Conservation (phyloP, 2,113 vertebrate species). For the Antechinus stuartii region DNA sequence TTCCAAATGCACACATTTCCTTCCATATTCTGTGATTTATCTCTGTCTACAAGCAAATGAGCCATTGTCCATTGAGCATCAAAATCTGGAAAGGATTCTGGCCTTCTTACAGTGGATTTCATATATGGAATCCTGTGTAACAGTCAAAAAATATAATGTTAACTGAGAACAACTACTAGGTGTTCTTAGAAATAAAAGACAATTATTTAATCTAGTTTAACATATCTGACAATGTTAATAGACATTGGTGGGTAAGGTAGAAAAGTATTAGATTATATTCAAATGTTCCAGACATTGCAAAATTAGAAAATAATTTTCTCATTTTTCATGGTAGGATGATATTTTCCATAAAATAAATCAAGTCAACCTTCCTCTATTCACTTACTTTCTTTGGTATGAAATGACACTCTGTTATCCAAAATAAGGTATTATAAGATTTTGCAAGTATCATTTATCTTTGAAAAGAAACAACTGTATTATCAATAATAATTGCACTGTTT, state of each 20-base stretch:
- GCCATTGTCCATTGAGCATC: neutral
- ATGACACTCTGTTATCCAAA: conserved; percentile 43
- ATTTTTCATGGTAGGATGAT: conserved; percentile 8
- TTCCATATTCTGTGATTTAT: conserved; percentile 10
- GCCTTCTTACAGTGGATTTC: neutral
- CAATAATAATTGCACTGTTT: conserved; percentile 51
- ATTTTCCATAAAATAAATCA: conserved; percentile 42
- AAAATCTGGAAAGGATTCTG: neutral
- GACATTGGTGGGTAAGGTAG: neutral
- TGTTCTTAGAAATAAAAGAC: conserved; percentile 19
- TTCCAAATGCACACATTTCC: neutral
- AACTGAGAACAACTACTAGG: neutral
- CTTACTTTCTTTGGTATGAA: conserved; percentile 44
- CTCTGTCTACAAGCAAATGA: conserved; percentile 28
- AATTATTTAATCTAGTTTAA: conserved; percentile 14
- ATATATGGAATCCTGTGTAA: neutral
- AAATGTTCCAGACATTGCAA: conserved; percentile 27
- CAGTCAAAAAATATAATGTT: neutral
- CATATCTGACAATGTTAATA: conserved; percentile 4
- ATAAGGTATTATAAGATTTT: conserved; percentile 43
- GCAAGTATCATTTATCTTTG: conserved; percentile 42
- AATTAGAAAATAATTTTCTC: conserved; percentile 33
- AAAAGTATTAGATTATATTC: neutral
- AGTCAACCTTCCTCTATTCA: conserved; percentile 13
- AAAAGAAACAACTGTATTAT: conserved; percentile 51